Conservation (phyloP, 1,140 invertebrate species). For the Psilanteris sp. region DNA sequence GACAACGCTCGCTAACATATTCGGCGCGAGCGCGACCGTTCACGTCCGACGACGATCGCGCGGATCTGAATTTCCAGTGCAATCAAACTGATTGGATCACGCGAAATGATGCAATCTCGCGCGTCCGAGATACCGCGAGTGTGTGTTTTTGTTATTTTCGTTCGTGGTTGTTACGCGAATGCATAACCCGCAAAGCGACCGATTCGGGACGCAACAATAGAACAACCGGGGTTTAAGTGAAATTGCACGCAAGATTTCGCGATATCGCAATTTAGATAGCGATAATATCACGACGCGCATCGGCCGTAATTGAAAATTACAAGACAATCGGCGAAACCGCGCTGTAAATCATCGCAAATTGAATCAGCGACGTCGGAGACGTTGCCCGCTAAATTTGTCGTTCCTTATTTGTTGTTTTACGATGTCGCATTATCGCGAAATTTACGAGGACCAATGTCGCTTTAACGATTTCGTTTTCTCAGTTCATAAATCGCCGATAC, state of each 20-base stretch:
- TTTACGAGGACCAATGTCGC: conserved; percentile 4
- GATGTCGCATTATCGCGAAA: conserved; percentile 12
- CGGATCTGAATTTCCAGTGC: no score
- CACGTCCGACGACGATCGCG: no score
- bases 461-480: conserved; percentile 22
- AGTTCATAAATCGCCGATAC: conserved; percentile 17
- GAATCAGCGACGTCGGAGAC: background rate
- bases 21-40: no score
- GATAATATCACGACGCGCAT: conserved; percentile 8
- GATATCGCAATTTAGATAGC: conserved; percentile 13
- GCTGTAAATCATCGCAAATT: conserved; percentile 29
- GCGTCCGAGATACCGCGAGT: no score
- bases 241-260: conserved; percentile 1
- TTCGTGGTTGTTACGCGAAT: no score
- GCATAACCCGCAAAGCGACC: no score
- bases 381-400: conserved; percentile 5
- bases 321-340: conserved; percentile 14
- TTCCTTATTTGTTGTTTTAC: conserved; percentile 10
- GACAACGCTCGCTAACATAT: no score
- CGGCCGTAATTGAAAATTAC: conserved; percentile 27
- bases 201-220: no score
- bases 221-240: no score
- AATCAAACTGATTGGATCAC: no score
- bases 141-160: no score
- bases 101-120: no score